These are phyloP conservation scores for Cephalotes varians DNA, from an alignment of 2,888 invertebrate genomes.

Conservation along the genomic window DNA sequence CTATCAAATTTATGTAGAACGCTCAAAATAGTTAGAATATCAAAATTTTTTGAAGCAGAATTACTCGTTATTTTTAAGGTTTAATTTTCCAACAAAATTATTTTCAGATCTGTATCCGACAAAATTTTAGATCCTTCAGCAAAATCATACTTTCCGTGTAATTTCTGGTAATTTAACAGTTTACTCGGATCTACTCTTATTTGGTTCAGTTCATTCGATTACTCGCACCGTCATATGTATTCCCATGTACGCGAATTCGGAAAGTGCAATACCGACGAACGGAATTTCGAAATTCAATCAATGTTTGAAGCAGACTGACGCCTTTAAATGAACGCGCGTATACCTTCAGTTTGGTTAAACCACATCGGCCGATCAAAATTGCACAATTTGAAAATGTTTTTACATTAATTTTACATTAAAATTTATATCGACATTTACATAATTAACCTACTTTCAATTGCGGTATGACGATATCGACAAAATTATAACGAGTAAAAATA, in stretches of 20 bases:
- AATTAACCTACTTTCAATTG: conserved; percentile 28
- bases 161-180: not conserved
- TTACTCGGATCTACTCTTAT: not conserved
- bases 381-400: conserved; percentile 68
- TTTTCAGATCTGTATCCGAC: too few species aligned
- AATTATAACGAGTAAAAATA: conserved; percentile 3
- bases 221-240: conserved; percentile 9
- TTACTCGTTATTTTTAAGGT: too few species aligned
- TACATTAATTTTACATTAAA: conserved; percentile 73
- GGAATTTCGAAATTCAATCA: conserved; percentile 80
- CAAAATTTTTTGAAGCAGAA: too few species aligned
- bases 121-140: too few species aligned
- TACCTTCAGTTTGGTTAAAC: conserved; percentile 59
- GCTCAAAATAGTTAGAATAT: too few species aligned
- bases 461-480: not conserved
- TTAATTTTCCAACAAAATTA: too few species aligned
- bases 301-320: conserved; percentile 73
- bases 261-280: conserved; percentile 73
- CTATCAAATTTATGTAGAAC: too few species aligned
- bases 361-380: conserved; percentile 35
- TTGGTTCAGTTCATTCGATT: not conserved
- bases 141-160: too few species aligned
- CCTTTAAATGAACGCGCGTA: conserved; percentile 65
- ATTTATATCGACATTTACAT: conserved; percentile 53
- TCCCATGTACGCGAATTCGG: conserved; percentile 41